phyloP scores from a whole-genome alignment of 2,113 vertebrate species.

The Leucopternis melanops region DNA sequence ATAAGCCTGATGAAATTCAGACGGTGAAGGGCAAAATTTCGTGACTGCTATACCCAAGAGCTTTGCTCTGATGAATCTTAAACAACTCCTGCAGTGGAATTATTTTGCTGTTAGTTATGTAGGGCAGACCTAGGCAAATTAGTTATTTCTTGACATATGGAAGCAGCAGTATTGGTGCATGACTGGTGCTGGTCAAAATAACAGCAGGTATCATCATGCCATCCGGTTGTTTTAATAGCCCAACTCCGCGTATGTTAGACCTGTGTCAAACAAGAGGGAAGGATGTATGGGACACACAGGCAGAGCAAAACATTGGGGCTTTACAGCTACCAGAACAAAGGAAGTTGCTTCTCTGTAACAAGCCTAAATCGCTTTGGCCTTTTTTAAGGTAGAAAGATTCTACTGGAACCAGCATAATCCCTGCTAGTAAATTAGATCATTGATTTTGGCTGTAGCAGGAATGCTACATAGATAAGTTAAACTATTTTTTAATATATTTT shows the following conservation, averaged over 20 bases:
- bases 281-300: background rate
- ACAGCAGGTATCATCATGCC: background rate
- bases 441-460: background rate
- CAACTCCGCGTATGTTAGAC: background rate
- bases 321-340: background rate
- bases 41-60: background rate
- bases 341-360: background rate
- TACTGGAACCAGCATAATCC: background rate
- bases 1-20: background rate
- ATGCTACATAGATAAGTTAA: background rate
- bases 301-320: background rate
- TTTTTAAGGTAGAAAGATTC: background rate
- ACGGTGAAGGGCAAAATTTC: background rate
- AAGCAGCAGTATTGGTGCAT: background rate
- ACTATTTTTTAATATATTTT: background rate
- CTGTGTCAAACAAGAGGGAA: background rate
- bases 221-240: background rate
- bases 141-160: background rate
- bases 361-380: background rate
- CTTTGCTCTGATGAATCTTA: background rate
- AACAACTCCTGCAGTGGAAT: background rate
- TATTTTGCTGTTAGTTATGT: background rate
- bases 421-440: background rate
- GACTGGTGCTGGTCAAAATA: background rate
- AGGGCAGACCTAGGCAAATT: background rate